A percentile compares a stretch with the other conserved stretches of the same genome.
Evolutionary conservation across 2,888 invertebrate species (phyloP).

Genomic region (Melinaea menophilus): DNA sequence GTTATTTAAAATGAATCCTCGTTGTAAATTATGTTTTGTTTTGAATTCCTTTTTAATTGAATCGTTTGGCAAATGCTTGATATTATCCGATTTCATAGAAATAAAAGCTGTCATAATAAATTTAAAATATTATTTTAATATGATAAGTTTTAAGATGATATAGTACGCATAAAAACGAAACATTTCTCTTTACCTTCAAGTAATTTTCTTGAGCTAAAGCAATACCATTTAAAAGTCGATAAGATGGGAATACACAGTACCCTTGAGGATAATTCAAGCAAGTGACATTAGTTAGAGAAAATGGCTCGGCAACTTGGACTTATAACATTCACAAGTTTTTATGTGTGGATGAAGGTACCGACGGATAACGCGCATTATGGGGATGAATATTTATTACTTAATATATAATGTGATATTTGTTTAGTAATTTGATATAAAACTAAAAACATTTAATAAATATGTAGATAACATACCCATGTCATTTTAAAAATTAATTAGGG

Average conservation of each 20-base stretch:
- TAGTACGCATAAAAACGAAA: too few species aligned
- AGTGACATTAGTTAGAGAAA: conserved; percentile 14
- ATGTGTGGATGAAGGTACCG: not conserved
- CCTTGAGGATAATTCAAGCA: conserved; percentile 15
- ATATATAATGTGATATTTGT: too few species aligned
- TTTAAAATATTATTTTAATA: not conserved
- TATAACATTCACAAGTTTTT: conserved; percentile 5
- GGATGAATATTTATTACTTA: too few species aligned
- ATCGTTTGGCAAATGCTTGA: not conserved
- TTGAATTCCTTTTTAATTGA: not conserved
- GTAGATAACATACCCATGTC: too few species aligned
- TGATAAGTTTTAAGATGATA: not conserved
- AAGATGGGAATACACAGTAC: conserved; percentile 9
- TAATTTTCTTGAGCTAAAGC: not conserved
- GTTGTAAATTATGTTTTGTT: conserved; percentile 3
- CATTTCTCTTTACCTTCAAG: not conserved
- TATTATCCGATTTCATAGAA: too few species aligned
- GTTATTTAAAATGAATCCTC: conserved; percentile 21
- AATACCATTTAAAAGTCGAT: conserved; percentile 17
- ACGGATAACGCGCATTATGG: too few species aligned
- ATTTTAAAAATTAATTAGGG: too few species aligned
- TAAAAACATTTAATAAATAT: too few species aligned
- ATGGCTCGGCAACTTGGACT: conserved; percentile 5
- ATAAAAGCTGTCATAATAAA: too few species aligned
- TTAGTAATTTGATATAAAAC: too few species aligned